Evolutionary conservation across 2,797 vertebrate genomes (phyloP), one percentile per base, ranked within the genome.

Genomic region (Sebastes matsubarae): DNA sequence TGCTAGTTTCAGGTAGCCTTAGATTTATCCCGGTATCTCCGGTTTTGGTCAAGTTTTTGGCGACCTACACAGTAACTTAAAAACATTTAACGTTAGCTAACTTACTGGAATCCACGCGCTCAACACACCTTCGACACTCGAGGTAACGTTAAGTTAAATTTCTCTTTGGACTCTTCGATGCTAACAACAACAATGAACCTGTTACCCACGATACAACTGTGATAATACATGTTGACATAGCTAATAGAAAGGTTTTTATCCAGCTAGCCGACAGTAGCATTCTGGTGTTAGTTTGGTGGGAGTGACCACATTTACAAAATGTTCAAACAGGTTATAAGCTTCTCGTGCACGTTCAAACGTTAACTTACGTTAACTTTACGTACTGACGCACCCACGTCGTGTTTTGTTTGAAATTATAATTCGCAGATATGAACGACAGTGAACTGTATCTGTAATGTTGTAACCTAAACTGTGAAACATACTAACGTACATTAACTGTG

Each of bases 71-170:
- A 4, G 8, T 24, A 5, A 8, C 1, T 8, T 0, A 14, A 60
- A 0, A 29, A 55, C 2, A 29, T 22, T 68, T 65, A 29, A 22
- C 10, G n/a, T 65, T 25, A 6, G 6, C n/a, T 22, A 63, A 12
- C 11, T 36, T 13, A 8, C 29, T 25, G 38, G 22, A 66, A 74
- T 25, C 20, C 13, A n/a, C 38, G 22, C 24, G 32, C 14, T 60
- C 18, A 13, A 57, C 42, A 60, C 11, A 60, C 2, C 34, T 66
- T 70, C 20, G 8, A 71, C 24, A 29, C 6, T 72, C 25, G 25
- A 79, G 83, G 92, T 86, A 66, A 88, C 36, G 36, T 10, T 12
- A 4, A 32, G 87, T 77, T 55, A 24, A 59, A n/a, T 22, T 20
- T 34, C 25, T 16, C 1, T 50, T 52, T 50, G 6, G 18, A 0